Evolutionary conservation across 2,888 invertebrate species (phyloP).

Genomic region (Apomyelois bistriatella): DNA sequence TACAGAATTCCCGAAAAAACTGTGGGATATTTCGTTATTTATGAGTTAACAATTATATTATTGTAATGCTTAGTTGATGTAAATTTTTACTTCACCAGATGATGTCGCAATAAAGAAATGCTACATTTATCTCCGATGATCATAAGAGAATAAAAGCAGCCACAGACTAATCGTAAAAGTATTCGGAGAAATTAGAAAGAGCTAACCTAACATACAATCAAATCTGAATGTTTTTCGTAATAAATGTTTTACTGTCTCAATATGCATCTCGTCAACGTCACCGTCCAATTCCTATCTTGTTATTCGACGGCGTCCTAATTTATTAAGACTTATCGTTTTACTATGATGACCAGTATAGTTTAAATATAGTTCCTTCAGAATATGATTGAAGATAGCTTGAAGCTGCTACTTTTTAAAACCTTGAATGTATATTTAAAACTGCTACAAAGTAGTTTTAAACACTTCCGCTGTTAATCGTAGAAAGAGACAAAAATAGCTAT

Average conservation of each 20-base stretch:
- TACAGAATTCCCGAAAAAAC: too few relatives aligned
- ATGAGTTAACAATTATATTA: too few relatives aligned
- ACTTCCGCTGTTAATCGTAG: too few relatives aligned
- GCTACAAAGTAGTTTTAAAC: too few relatives aligned
- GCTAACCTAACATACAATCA: constrained; percentile 40
- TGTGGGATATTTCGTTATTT: too few relatives aligned
- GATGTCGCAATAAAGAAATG: neutral
- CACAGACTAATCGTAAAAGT: constrained; percentile 12
- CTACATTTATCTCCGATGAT: neutral
- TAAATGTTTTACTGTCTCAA: constrained; percentile 62
- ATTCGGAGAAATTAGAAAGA: constrained; percentile 22
- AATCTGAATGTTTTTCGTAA: constrained; percentile 57
- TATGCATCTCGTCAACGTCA: constrained; percentile 61
- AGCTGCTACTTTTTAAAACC: neutral
- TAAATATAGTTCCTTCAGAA: constrained; percentile 17
- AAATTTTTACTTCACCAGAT: too few relatives aligned
- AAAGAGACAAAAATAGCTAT: too few relatives aligned
- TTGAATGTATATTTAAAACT: too few relatives aligned
- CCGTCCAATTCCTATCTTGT: constrained; percentile 56
- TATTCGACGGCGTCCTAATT: constrained; percentile 60
- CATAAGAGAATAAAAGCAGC: constrained; percentile 2
- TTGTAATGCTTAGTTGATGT: too few relatives aligned
- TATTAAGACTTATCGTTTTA: constrained; percentile 63
- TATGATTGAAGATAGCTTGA: constrained; percentile 11
- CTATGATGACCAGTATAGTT: constrained; percentile 54